These are phyloP conservation scores for Limnothrissa miodon DNA, from an alignment of 2,113 vertebrate species.

Conservation along the genomic window DNA sequence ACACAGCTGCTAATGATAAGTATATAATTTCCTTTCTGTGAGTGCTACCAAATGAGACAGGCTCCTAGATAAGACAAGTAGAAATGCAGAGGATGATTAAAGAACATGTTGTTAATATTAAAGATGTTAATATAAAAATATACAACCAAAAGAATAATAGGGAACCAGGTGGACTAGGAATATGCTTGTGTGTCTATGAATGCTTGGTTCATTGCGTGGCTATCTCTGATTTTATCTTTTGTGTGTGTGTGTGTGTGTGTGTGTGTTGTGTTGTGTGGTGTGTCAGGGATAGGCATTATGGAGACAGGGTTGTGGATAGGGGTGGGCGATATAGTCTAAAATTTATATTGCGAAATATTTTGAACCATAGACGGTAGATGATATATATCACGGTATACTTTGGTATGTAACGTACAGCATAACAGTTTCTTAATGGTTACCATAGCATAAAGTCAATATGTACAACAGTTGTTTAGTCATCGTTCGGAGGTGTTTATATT, in stretches of 20 bases:
- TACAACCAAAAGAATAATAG: background rate
- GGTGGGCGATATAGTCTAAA: too few relatives aligned
- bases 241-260: slow-evolving; percentile 13
- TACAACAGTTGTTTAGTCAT: too few relatives aligned
- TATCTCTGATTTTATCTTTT: background rate
- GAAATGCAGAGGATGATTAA: background rate
- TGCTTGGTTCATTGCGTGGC: background rate
- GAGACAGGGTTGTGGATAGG: slow-evolving; percentile 32
- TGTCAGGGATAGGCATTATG: background rate
- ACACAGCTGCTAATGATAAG: slow-evolving; percentile 5
- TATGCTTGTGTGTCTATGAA: background rate
- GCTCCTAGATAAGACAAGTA: background rate
- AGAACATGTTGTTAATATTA: too few relatives aligned
- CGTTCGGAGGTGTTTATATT: too few relatives aligned
- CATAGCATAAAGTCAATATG: too few relatives aligned
- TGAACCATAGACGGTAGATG: too few relatives aligned
- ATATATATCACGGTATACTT: too few relatives aligned
- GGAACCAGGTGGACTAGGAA: background rate
- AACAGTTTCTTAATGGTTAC: too few relatives aligned
- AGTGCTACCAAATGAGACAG: background rate
- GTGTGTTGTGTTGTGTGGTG: background rate
- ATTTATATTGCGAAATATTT: too few relatives aligned
- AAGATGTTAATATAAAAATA: background rate
- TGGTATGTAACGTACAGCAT: too few relatives aligned
- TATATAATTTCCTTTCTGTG: background rate